Evolutionary conservation across 2,113 vertebrate species (phyloP), one percentile per base, ranked within the genome.

Genomic region (Melanerpes aurifrons): DNA sequence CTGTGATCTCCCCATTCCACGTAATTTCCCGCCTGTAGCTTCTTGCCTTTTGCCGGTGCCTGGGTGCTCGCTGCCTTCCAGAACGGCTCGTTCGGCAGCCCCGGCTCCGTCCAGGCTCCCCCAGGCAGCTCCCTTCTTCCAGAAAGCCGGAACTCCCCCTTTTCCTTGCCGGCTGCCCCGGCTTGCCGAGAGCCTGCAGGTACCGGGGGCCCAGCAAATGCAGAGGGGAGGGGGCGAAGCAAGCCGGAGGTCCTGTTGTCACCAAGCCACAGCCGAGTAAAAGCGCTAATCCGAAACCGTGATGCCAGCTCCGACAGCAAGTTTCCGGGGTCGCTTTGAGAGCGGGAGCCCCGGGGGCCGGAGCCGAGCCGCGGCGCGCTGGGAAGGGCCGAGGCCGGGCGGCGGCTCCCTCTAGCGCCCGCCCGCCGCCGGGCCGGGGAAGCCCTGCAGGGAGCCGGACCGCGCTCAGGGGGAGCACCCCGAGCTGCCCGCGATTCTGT

Each of bases 391-490:
- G 64, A 35, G 15, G 35, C 32, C 20, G 22, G 48, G 69, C 53
- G 7, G 45, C 75, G 40, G 96, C 97, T 94, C 98, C 98, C 96
- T 89, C 97, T 97, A 96, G 97, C 74, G 97, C 92, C 72, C 83
- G 19, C 28, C 83, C 50, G 86, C 47, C 71, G 35, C 19, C 71
- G 64, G 48, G 24, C 32, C 5, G 24, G 57, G 50, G 31, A 8
- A 14, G 35, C 59, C 29, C 24, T 4, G 15, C 0, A 29, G 3
- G 32, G 7, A 35, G 59, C 40, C 4, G 53, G 17, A 4, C 1
- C 13, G 25, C 37, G 17, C 47, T 13, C n/a, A 48, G 0, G 72
- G 72, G 68, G 57, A 21, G 79, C 50, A 24, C 13, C 32, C n/a
- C 2, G 17, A 6, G 40, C 25, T 2, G 71, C 26, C 35, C 4